Evolutionary conservation across 2,888 invertebrate species (phyloP), one percentile per base, ranked within the genome.

Genomic region (Nomada fabriciana): DNA sequence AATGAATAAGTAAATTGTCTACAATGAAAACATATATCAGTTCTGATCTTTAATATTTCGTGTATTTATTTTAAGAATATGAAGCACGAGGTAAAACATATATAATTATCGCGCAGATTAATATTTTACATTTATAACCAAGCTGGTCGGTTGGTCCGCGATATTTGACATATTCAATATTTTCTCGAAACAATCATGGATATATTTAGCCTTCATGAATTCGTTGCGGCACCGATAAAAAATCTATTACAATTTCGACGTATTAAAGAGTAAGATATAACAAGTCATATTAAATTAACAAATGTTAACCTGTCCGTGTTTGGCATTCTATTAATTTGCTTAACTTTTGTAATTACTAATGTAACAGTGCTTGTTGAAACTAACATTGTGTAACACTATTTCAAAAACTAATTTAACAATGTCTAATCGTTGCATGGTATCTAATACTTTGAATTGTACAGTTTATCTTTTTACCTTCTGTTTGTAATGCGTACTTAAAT

Each of bases 191-290:
- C 76, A 76, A 15, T 13, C 61, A 94, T 93, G 94, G 93, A 93
- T 76, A 91, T 90, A 76, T 90, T 91, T 71, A 91, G 89, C 69
- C 85, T 91, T 76, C 92, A 90, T 85, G 91, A 92, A 83, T 88
- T 93, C 72, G 84, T 92, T 84, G 87, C 90, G 53, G 89, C 91
- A 71, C 90, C 92, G 43, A 88, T 93, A 85, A 93, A 93, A 88
- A 93, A 91, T 85, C 81, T 92, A 71, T 88, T 93, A 63, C 91
- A 90, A 83, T 88, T 93, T 61, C 91, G 90, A 74, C 92, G 93
- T 78, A 90, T 93, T 78, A 93, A 91, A 91, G 90, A 93, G 94
- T 93, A 92, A 93, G 93, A 86, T 81, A 73, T 76, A 72, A 69
- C 20, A 70, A 63, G 50, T 63, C 77, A 63, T 67, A 55, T 67